These are phyloP conservation scores for Penaeus japonicus DNA, from an alignment of 1,140 invertebrate genomes.

Conservation along the genomic window DNA sequence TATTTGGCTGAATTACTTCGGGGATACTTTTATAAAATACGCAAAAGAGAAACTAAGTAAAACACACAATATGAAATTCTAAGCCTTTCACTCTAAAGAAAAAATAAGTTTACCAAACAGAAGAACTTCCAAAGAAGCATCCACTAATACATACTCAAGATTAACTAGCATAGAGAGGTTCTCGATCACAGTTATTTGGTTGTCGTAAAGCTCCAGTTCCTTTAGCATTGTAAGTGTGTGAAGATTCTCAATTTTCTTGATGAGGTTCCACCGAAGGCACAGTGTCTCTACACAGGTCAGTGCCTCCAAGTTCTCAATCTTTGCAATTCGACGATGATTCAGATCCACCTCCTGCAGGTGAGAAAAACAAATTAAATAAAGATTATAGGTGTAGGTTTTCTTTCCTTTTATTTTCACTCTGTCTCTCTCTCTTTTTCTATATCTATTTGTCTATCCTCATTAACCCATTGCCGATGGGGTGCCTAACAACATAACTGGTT, in stretches of 20 bases:
- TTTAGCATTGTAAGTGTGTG: slow-evolving; percentile 75
- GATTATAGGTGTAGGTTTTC: slow-evolving; percentile 22
- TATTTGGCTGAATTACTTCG: too few species aligned
- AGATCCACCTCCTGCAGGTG: slow-evolving; percentile 77
- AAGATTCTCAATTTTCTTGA: slow-evolving; percentile 93
- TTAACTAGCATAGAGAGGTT: slow-evolving; percentile 87
- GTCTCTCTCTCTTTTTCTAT: background rate
- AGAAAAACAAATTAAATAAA: background rate
- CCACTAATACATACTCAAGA: slow-evolving; percentile 77
- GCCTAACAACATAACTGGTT: too few species aligned
- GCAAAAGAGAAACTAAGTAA: too few species aligned
- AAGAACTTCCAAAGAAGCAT: background rate
- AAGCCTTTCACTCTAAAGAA: too few species aligned
- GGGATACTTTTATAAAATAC: too few species aligned
- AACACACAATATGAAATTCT: too few species aligned
- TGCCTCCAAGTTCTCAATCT: slow-evolving; percentile 82
- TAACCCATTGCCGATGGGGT: too few species aligned
- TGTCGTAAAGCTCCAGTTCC: slow-evolving; percentile 96
- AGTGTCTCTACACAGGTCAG: slow-evolving; percentile 78
- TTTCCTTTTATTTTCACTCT: background rate
- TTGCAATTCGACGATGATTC: slow-evolving; percentile 84
- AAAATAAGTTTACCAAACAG: background rate
- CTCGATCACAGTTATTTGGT: slow-evolving; percentile 91
- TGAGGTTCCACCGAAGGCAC: slow-evolving; percentile 92
- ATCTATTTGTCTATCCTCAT: too few species aligned